Conservation (phyloP, 2,888 invertebrate species). For the Lithosia quadra region DNA sequence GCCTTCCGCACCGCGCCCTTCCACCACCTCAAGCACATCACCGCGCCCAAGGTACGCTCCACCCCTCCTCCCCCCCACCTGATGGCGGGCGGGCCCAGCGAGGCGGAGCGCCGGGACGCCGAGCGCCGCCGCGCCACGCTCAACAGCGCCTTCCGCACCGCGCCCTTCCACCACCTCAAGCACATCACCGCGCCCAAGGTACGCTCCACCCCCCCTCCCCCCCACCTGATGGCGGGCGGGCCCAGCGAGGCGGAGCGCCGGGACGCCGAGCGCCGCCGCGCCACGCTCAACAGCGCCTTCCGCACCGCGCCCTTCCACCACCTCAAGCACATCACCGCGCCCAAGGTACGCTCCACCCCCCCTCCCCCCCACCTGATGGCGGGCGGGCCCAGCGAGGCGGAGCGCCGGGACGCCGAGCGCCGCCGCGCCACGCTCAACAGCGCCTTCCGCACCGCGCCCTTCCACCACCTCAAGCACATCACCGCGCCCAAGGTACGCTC, state of each 20-base stretch:
- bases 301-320: slow-evolving; percentile 91
- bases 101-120: slow-evolving; percentile 88
- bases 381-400: slow-evolving; percentile 91
- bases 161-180: slow-evolving; percentile 89
- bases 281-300: slow-evolving; percentile 94
- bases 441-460: slow-evolving; percentile 93
- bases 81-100: slow-evolving; percentile 91
- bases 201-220: not conserved
- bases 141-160: slow-evolving; percentile 93
- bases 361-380: slow-evolving; percentile 76
- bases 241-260: no score
- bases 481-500: slow-evolving; percentile 85
- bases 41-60: slow-evolving; percentile 82
- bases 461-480: slow-evolving; percentile 88
- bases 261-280: slow-evolving; percentile 87
- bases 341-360: slow-evolving; percentile 51
- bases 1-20: slow-evolving; percentile 93
- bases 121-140: slow-evolving; percentile 91
- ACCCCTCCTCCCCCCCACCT: no score
- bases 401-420: slow-evolving; percentile 88
- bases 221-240: not conserved
- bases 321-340: slow-evolving; percentile 29
- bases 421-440: slow-evolving; percentile 92
- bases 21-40: slow-evolving; percentile 88
- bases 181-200: slow-evolving; percentile 88